These are phyloP conservation scores for Paraescarpia echinospica DNA, from an alignment of 1,140 invertebrate species.

Conservation along the genomic window DNA sequence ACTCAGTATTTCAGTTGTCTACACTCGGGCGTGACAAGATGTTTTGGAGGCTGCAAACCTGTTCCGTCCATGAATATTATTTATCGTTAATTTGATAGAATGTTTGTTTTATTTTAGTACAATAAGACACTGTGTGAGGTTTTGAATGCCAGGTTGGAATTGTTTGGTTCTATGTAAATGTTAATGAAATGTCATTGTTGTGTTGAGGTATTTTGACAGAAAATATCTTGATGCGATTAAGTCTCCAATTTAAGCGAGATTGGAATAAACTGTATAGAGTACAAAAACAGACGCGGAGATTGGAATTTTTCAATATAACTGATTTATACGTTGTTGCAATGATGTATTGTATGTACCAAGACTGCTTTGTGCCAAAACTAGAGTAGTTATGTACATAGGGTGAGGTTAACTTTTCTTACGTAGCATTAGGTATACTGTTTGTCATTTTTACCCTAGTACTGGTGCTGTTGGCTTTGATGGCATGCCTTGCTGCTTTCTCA, in stretches of 20 bases:
- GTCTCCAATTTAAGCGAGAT: background rate
- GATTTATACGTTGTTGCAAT: background rate
- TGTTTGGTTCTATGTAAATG: background rate
- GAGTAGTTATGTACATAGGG: background rate
- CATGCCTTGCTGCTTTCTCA: background rate
- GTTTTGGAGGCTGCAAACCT: background rate
- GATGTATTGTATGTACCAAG: background rate
- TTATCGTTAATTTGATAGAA: background rate
- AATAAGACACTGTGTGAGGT: background rate
- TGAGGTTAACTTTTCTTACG: background rate
- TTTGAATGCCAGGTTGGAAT: background rate
- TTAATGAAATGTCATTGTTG: background rate
- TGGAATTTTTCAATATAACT: background rate
- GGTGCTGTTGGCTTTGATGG: background rate
- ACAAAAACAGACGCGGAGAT: background rate
- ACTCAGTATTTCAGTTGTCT: background rate
- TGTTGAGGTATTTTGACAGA: background rate
- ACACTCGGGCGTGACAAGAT: background rate
- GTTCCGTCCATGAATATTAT: background rate
- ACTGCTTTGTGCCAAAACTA: slow-evolving; percentile 5
- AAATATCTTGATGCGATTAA: background rate
- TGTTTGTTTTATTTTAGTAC: background rate
- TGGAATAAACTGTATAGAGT: background rate
- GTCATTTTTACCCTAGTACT: background rate
- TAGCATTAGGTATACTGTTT: background rate